Percentiles rank a stretch among this genome's conserved stretches.
These are phyloP conservation scores for Paramacrobiotus metropolitanus DNA, from an alignment of 1,140 invertebrate species.

Conservation along the genomic window DNA sequence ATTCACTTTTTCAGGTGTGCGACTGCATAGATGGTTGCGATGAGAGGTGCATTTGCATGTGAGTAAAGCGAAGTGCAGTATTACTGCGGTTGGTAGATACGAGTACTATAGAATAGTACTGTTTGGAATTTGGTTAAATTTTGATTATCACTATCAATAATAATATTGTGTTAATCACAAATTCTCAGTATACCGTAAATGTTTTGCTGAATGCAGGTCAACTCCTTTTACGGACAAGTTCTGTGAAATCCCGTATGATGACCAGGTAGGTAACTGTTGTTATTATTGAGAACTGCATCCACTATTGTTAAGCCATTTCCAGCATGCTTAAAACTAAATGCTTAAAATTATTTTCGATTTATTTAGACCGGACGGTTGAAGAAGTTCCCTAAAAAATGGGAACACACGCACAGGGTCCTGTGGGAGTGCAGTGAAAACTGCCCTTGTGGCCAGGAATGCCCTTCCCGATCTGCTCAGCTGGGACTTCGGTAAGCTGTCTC, in stretches of 20 bases:
- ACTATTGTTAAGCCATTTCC: too few species aligned
- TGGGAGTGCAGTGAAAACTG: background rate
- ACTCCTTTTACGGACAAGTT: background rate
- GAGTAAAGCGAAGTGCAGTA: too few species aligned
- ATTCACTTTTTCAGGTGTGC: background rate
- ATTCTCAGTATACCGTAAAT: too few species aligned
- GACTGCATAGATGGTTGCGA: background rate
- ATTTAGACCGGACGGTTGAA: background rate
- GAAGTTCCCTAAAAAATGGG: background rate
- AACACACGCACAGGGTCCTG: background rate
- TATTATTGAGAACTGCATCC: background rate
- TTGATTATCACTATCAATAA: background rate
- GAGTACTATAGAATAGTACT: too few species aligned
- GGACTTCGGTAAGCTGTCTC: background rate
- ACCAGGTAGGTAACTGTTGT: background rate
- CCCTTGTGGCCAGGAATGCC: background rate
- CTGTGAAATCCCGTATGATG: background rate
- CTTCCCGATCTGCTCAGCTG: background rate
- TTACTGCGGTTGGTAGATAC: too few species aligned
- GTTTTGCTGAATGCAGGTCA: too few species aligned
- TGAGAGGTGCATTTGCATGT: background rate
- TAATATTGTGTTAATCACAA: too few species aligned
- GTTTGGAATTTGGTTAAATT: too few species aligned
- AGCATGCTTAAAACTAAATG: too few species aligned
- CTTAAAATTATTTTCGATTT: too few species aligned